Conservation (phyloP, 2,113 vertebrate genomes). For the Lethenteron camtschaticum region DNA sequence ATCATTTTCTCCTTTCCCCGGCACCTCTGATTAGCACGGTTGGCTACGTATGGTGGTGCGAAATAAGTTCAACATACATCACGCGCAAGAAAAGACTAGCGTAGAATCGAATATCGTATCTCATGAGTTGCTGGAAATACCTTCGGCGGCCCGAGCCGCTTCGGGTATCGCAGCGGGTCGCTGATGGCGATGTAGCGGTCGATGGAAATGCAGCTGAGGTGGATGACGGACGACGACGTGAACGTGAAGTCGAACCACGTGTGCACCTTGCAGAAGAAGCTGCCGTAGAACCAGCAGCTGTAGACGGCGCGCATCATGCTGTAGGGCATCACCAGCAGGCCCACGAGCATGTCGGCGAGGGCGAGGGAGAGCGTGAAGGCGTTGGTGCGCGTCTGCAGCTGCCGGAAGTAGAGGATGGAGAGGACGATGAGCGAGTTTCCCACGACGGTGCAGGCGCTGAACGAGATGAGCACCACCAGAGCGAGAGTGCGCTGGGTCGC, state of each 20-base stretch:
- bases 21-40: no score
- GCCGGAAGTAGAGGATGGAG: constrained; percentile 18
- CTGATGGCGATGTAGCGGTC: constrained; percentile 21
- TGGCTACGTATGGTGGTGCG: no score
- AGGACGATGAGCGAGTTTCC: constrained; percentile 20
- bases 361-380: constrained; percentile 18
- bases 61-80: no score
- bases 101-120: no score
- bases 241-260: constrained; percentile 25
- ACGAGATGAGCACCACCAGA: neutral
- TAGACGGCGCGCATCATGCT: constrained; percentile 24
- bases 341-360: constrained; percentile 18
- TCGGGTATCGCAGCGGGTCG: constrained; percentile 17
- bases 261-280: constrained; percentile 20
- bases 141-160: no score
- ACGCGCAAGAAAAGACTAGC: no score
- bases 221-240: constrained; percentile 23
- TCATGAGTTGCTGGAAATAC: no score
- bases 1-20: no score
- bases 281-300: constrained; percentile 23
- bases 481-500: no score
- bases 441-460: constrained; percentile 12
- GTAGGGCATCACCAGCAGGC: constrained; percentile 21
- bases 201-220: constrained; percentile 19
- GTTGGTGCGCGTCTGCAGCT: constrained; percentile 19